Conservation (phyloP, 1,140 invertebrate species). For the Aphis gossypii region DNA sequence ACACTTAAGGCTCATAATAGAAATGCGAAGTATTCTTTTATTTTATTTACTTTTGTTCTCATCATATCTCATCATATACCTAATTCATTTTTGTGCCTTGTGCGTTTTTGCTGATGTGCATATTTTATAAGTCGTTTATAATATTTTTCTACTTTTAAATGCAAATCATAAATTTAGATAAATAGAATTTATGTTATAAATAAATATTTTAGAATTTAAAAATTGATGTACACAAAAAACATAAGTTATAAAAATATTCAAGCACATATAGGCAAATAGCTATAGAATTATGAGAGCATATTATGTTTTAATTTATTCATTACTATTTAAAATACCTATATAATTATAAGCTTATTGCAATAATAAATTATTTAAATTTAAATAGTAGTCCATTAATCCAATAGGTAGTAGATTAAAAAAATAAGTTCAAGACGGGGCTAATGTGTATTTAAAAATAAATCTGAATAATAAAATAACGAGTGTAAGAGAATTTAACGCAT, state of each 20-base stretch:
- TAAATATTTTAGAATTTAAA: neutral
- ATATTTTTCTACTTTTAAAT: neutral
- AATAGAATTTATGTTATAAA: neutral
- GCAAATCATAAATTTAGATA: neutral
- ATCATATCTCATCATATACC: neutral
- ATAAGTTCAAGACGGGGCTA: neutral
- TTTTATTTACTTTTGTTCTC: constrained; percentile 8
- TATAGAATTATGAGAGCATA: neutral
- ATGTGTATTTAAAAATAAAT: neutral
- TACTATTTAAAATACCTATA: neutral
- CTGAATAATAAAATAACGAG: neutral
- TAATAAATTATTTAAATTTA: neutral
- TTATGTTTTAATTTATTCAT: neutral
- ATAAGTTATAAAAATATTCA: neutral
- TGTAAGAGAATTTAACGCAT: neutral
- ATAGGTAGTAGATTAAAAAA: neutral
- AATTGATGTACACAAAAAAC: too few relatives aligned
- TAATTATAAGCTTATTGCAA: neutral
- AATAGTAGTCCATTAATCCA: neutral
- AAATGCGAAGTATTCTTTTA: neutral
- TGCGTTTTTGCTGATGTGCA: neutral
- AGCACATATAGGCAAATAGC: neutral
- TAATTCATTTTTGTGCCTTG: neutral
- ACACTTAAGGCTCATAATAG: neutral
- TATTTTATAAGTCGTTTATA: neutral